These are phyloP conservation scores for Euplexia lucipara DNA, from an alignment of 2,888 invertebrate species.

Conservation along the genomic window DNA sequence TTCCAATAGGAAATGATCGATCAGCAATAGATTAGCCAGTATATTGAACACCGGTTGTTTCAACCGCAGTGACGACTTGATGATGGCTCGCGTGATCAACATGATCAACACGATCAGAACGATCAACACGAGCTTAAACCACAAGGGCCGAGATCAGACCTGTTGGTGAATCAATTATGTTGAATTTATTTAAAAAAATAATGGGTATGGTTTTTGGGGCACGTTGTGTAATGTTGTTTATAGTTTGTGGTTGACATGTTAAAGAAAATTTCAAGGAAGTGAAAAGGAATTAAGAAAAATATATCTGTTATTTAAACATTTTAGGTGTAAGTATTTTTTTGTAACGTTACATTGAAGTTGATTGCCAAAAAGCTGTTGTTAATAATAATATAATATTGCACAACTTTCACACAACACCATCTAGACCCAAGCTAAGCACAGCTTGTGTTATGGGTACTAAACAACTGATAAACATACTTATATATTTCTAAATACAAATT, in stretches of 20 bases:
- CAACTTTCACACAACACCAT: no score
- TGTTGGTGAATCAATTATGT: conserved; percentile 53
- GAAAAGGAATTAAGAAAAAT: no score
- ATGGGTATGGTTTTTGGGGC: conserved; percentile 8
- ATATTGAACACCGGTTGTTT: conserved; percentile 52
- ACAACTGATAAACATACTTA: no score
- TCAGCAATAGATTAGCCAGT: conserved; percentile 44
- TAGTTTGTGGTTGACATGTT: neutral
- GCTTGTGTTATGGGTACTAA: no score
- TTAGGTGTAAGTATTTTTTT: no score
- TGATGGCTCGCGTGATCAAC: conserved; percentile 56
- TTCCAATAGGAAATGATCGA: conserved; percentile 62
- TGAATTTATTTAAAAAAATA: conserved; percentile 11
- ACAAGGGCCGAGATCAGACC: conserved; percentile 38
- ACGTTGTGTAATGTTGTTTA: neutral
- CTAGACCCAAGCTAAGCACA: no score
- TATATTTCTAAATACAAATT: no score
- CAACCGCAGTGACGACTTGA: conserved; percentile 54
- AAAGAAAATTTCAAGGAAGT: no score
- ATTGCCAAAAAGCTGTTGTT: no score
- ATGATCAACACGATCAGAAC: conserved; percentile 25
- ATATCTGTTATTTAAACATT: no score
- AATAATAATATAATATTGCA: no score
- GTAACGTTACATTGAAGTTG: no score
- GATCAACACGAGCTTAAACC: conserved; percentile 43